Conservation (phyloP, 35 echinoderm and acorn worm species). For the Amphiura filiformis region DNA sequence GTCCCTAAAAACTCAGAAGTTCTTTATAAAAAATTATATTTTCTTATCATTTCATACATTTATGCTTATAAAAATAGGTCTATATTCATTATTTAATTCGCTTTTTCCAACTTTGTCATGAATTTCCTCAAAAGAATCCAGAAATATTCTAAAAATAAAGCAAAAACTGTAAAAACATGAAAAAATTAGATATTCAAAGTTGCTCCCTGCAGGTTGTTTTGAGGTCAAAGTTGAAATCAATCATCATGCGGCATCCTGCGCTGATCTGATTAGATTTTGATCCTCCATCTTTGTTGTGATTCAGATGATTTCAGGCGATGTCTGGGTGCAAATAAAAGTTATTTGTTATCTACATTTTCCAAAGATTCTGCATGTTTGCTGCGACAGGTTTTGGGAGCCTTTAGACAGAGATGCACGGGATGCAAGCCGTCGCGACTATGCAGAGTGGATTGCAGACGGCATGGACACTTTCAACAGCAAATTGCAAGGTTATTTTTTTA, state of each 20-base stretch:
- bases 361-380: not conserved
- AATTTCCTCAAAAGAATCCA: too few species aligned
- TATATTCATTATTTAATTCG: too few species aligned
- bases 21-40: too few species aligned
- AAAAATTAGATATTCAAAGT: not conserved
- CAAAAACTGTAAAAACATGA: too few species aligned
- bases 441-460: not conserved
- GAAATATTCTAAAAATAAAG: too few species aligned
- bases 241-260: slow-evolving; percentile 9
- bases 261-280: slow-evolving; percentile 65
- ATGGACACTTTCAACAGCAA: not conserved
- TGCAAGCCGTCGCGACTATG: not conserved
- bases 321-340: not conserved
- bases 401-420: too few species aligned
- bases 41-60: too few species aligned
- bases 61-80: too few species aligned
- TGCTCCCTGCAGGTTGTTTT: slow-evolving; percentile 1
- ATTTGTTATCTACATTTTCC: not conserved
- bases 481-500: not conserved
- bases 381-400: too few species aligned
- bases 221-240: slow-evolving; percentile 14
- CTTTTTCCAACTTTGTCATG: too few species aligned
- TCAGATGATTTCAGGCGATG: slow-evolving; percentile 42
- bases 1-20: too few species aligned
- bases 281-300: slow-evolving; percentile 73